A percentile compares a stretch with the other conserved stretches of the same genome.
phyloP scores from a whole-genome alignment of 2,888 invertebrate genomes.

The Ditula angustiorana region DNA sequence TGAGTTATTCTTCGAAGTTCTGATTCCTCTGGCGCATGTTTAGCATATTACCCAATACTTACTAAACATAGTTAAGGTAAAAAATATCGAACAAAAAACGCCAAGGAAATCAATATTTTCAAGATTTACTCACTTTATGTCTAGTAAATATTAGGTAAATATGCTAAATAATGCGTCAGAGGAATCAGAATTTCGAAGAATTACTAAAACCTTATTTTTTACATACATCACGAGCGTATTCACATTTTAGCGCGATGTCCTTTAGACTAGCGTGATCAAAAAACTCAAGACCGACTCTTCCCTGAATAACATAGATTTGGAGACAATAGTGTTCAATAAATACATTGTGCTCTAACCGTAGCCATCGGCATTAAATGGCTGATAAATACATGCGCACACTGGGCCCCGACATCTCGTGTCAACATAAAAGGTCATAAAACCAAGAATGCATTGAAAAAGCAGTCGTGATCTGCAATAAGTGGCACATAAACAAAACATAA shows the following conservation, averaged over 20 bases:
- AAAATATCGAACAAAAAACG: too few species aligned
- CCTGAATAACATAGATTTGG: neutral
- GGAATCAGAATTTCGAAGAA: too few species aligned
- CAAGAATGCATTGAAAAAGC: conserved; percentile 42
- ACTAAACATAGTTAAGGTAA: too few species aligned
- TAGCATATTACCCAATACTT: too few species aligned
- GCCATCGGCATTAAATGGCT: neutral
- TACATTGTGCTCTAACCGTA: conserved; percentile 3
- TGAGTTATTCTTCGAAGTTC: too few species aligned
- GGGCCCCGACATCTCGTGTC: conserved; percentile 15
- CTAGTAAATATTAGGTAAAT: too few species aligned
- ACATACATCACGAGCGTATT: too few species aligned
- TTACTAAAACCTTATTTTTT: too few species aligned
- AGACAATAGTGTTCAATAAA: neutral
- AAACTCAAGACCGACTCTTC: neutral
- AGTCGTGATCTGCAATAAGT: conserved; percentile 44
- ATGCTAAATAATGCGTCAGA: too few species aligned
- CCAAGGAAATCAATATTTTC: too few species aligned
- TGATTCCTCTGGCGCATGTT: too few species aligned
- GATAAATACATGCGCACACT: conserved; percentile 22
- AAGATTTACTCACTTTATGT: too few species aligned
- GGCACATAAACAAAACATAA: conserved; percentile 49
- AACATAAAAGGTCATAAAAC: conserved; percentile 39
- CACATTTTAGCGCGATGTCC: neutral
- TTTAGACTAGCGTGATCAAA: neutral